Conservation (phyloP, 2,888 invertebrate species). For the Sericinus montela region DNA sequence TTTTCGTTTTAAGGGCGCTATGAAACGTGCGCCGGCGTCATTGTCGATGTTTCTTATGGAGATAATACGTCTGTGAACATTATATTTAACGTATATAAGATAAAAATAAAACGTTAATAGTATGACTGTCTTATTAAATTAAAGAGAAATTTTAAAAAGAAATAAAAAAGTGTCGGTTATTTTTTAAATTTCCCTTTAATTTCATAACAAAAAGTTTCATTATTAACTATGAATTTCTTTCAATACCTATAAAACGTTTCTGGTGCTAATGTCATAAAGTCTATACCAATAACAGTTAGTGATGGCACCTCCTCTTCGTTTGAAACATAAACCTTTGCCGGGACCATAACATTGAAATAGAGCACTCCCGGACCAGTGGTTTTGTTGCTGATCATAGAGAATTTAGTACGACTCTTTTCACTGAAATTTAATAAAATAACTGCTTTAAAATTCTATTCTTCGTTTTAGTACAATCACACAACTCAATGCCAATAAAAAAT, state of each 20-base stretch:
- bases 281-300: conserved; percentile 82
- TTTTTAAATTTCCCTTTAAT: too few relatives aligned
- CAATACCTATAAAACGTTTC: conserved; percentile 74
- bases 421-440: conserved; percentile 36
- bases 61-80: conserved; percentile 67
- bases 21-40: conserved; percentile 81
- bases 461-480: too few relatives aligned
- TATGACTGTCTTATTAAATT: too few relatives aligned
- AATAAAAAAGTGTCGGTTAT: too few relatives aligned
- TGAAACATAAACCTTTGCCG: conserved; percentile 81
- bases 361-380: conserved; percentile 81
- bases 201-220: too few relatives aligned
- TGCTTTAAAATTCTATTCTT: background rate
- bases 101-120: too few relatives aligned
- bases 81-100: background rate
- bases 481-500: too few relatives aligned
- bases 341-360: conserved; percentile 67
- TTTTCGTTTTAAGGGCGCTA: conserved; percentile 83
- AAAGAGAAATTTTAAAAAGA: too few relatives aligned
- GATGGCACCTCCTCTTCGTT: conserved; percentile 86
- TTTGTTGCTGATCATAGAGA: conserved; percentile 82
- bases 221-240: too few relatives aligned
- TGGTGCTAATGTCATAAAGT: conserved; percentile 79
- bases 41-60: conserved; percentile 83
- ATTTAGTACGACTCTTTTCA: conserved; percentile 40